Evolutionary conservation across 1,140 invertebrate species (phyloP).

Genomic region (Pristionchus pacificus): DNA sequence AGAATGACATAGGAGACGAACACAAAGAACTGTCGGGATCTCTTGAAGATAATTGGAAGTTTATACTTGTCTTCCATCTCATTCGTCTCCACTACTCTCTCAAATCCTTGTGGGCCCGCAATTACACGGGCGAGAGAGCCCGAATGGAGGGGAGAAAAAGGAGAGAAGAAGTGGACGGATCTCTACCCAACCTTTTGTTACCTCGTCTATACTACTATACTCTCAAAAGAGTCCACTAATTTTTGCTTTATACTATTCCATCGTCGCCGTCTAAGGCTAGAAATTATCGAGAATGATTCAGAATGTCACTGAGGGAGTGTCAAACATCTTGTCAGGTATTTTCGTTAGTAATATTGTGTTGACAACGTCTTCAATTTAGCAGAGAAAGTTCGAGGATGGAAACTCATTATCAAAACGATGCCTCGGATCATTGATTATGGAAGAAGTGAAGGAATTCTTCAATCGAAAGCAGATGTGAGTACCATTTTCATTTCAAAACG

Average conservation of each 20-base stretch:
- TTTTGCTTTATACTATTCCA: conserved; percentile 5
- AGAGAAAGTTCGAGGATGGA: conserved; percentile 45
- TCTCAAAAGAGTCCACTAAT: conserved; percentile 2
- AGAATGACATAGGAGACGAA: too few relatives aligned
- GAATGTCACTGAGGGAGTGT: conserved; percentile 43
- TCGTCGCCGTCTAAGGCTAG: not conserved
- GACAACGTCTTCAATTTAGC: conserved; percentile 14
- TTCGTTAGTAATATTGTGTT: not conserved
- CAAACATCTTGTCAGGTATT: conserved; percentile 40
- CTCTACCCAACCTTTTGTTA: not conserved
- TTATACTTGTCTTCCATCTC: too few relatives aligned
- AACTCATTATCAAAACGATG: conserved; percentile 49
- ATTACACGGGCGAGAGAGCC: too few relatives aligned
- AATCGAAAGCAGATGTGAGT: conserved; percentile 29
- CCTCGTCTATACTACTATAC: conserved; percentile 5
- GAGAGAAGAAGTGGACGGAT: too few relatives aligned
- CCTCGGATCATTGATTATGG: conserved; percentile 55
- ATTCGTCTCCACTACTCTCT: too few relatives aligned
- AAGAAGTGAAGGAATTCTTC: conserved; percentile 50
- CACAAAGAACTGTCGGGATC: too few relatives aligned
- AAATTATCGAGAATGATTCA: conserved; percentile 38
- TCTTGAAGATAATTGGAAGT: too few relatives aligned
- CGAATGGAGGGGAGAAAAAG: too few relatives aligned
- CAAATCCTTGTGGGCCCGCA: conserved; percentile 6
- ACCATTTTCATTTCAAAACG: not conserved